Base-by-base conservation (phyloP, 2,888 invertebrate genomes). In the Sminthurinus aureus region DNA sequence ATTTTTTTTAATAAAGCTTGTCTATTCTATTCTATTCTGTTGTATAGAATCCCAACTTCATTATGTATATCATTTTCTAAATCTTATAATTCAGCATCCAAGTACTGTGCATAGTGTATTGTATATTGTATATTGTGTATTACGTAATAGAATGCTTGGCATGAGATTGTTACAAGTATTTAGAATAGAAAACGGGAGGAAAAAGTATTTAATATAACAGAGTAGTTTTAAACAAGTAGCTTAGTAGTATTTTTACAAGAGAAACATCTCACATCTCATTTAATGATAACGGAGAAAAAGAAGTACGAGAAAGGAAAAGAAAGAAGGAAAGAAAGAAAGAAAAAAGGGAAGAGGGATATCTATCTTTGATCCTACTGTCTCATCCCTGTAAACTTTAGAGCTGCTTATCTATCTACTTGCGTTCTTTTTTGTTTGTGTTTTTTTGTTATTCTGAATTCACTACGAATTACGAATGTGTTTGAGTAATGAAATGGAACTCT, bases 331-430 rank as follows among this genome's bases (percentile, higher is more conserved):
- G 69, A n/a, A 69, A 18, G 18, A 69, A 24, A 24, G 22, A 24
- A 26, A 74, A 26, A 18, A 74, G 74, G 22, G 24, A 26, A 74
- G 26, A 74, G 74, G 51, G 50, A 52, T 18, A n/a, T 50, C 58
- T 58, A 11, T 50, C 58, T 58, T 73, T 73, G 73, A 73, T 73
- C 73, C 73, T 24, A 73, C 24, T 73, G 73, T 73, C 58, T 58
- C 58, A 18, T 58, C 15, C 58, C 2, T 18, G 18, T 58, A 58
- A 18, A 58, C 15, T 58, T 58, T 58, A 58, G 38, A 38, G 58
- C 18, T 58, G 1, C 58, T 58, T 58, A 18, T 58, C 58, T 58
- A 18, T 58, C 58, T 58, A 58, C 58, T 58, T 13, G 58, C 18
- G 58, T 15, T 71, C 24, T 71, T 71, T 15, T 71, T 71, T 38